A percentile compares a stretch with the other conserved stretches of the same genome.
phyloP scores from a whole-genome alignment of 2,888 invertebrate species.

The Stomorhina lunata region DNA sequence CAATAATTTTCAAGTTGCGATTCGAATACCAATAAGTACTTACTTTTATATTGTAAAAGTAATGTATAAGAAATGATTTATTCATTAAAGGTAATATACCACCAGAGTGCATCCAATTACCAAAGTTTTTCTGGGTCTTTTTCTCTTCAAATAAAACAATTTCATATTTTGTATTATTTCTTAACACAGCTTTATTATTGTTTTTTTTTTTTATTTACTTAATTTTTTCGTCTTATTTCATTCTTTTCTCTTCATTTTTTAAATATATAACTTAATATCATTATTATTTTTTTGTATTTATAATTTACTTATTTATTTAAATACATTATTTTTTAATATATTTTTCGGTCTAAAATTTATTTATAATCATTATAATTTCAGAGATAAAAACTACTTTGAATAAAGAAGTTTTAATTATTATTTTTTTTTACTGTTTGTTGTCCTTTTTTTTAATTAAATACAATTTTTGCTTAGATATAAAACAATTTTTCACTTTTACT shows the following conservation, averaged over 20 bases:
- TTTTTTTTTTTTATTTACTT: slow-evolving; percentile 32
- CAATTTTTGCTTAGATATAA: slow-evolving; percentile 38
- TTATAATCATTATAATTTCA: slow-evolving; percentile 12
- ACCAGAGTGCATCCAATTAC: background rate
- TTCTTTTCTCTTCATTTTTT: slow-evolving; percentile 13
- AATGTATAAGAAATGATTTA: too few relatives aligned
- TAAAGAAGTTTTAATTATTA: slow-evolving; percentile 26
- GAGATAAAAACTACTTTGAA: slow-evolving; percentile 44
- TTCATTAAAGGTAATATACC: too few relatives aligned
- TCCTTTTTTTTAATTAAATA: slow-evolving; percentile 27
- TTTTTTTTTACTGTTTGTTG: slow-evolving; percentile 7
- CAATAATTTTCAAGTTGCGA: too few relatives aligned
- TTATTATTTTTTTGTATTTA: slow-evolving; percentile 31
- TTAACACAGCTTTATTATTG: slow-evolving; percentile 66
- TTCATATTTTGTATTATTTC: slow-evolving; percentile 37
- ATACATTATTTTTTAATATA: slow-evolving; percentile 37
- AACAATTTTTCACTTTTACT: slow-evolving; percentile 27
- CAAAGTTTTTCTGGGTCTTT: too few relatives aligned
- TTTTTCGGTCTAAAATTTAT: slow-evolving; percentile 45
- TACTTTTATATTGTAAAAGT: too few relatives aligned
- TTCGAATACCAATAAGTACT: too few relatives aligned
- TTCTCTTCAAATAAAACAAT: background rate
- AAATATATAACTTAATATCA: slow-evolving; percentile 53
- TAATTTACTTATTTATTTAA: slow-evolving; percentile 40
- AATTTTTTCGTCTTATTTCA: slow-evolving; percentile 2